These are phyloP conservation scores for Macheiramphus alcinus DNA, from an alignment of 2,113 vertebrate genomes.

Conservation along the genomic window DNA sequence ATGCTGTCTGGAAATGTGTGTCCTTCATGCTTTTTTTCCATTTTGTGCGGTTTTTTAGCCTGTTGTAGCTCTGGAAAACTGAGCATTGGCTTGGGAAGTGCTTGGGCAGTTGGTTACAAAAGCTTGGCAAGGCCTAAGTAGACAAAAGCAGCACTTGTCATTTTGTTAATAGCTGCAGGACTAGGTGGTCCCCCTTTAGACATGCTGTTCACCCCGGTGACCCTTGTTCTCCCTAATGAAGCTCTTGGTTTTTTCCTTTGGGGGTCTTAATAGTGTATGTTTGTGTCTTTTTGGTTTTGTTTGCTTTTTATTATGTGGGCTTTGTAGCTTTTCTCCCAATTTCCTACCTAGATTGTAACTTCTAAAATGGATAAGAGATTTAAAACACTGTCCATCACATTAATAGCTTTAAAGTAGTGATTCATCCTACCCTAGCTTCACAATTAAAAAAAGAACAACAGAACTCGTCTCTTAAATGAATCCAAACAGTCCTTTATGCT, in stretches of 20 bases:
- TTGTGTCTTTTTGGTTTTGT: not conserved
- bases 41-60: not conserved
- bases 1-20: not conserved
- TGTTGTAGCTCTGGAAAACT: not conserved
- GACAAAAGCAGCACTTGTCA: not conserved
- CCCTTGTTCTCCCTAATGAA: not conserved
- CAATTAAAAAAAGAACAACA: constrained; percentile 46
- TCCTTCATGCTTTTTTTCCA: not conserved
- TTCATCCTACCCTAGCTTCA: constrained; percentile 5
- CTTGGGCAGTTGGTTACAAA: not conserved
- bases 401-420: not conserved
- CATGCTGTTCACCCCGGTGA: not conserved
- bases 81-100: not conserved
- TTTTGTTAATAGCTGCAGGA: not conserved
- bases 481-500: not conserved
- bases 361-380: not conserved
- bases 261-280: not conserved
- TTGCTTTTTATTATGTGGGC: not conserved
- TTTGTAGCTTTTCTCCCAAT: not conserved
- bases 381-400: not conserved
- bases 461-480: not conserved
- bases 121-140: not conserved
- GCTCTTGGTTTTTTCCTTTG: not conserved
- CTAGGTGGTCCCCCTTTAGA: not conserved
- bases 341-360: not conserved